Conservation (phyloP, 2,797 vertebrate species). For the Monodelphis domestica region DNA sequence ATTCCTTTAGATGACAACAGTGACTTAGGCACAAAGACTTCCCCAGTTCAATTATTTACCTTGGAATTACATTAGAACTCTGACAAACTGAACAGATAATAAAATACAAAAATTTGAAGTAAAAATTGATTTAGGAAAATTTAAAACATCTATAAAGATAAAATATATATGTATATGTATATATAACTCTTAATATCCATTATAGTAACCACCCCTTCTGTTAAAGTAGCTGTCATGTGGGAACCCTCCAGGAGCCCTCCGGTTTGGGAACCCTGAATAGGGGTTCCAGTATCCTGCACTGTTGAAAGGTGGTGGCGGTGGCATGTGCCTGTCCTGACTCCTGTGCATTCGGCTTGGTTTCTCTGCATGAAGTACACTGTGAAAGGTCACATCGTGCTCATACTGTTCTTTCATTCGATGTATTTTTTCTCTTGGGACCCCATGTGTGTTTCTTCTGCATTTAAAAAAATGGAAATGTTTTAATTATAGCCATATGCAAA, state of each 20-base stretch:
- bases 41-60: constrained; percentile 53
- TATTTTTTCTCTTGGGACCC: constrained; percentile 85
- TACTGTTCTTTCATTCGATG: constrained; percentile 87
- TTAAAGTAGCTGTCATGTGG: neutral
- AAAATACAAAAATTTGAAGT: constrained; percentile 75
- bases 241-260: constrained; percentile 5
- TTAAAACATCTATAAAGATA: constrained; percentile 35
- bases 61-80: constrained; percentile 52
- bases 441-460: constrained; percentile 85
- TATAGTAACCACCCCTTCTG: constrained; percentile 62
- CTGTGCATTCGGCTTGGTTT: constrained; percentile 77
- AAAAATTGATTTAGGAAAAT: constrained; percentile 71
- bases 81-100: constrained; percentile 63
- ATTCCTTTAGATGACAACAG: neutral
- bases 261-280: constrained; percentile 49
- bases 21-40: constrained; percentile 54
- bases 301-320: neutral
- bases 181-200: constrained; percentile 61
- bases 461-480: constrained; percentile 61
- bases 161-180: no score
- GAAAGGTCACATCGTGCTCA: constrained; percentile 85
- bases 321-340: constrained; percentile 60
- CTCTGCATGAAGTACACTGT: constrained; percentile 84
- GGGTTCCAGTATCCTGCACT: neutral
- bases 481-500: neutral